Base-by-base conservation (phyloP, 37 sponge, comb jelly and placozoan genomes). In the Hexactinellida sp. region DNA sequence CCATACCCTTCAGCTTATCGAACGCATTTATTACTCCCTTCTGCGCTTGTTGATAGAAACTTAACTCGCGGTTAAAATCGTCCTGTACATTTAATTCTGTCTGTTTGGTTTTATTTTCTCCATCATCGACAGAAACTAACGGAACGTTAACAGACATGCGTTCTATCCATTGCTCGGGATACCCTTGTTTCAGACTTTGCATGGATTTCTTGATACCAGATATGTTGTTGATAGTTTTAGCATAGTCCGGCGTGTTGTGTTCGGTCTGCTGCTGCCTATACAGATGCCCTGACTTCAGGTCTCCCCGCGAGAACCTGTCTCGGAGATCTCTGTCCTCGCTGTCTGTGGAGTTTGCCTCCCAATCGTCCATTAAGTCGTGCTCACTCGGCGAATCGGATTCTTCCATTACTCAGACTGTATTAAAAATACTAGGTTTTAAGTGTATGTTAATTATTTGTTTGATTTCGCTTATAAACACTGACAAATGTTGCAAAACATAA, bases 1-100 rank as follows among this genome's bases (percentile, higher is more conserved):
- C 92, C 10, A 89, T 39, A 41, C 90, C 89, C 37, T 87, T 86
- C 39, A 96, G 85, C 55, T 92, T 90, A 39, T 41, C 55, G 76
- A 87, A 41, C 24, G 36, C 84, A 16, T 41, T 85, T 82, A 85
- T 36, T 19, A 85, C 85, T 36, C 82, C 87, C 21, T 36, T 36
- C 86, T 51, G 37, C 7, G 88, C 86, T 54, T 88, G 88, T 28
- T 90, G 38, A 54, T 87, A 87, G 84, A 63, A 63, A 28, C 76
- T 63, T 23, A 63, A 63, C 13, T 63, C 76, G 76, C 76, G 76
- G 34, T 63, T 63, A n/a, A 63, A 63, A 28, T 63, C 76, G 34
- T 63, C 76, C 3, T 63, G 76, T 63, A 63, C 34, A 63, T 63
- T 23, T 63, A 63, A 3, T 23, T 10, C 76, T n/a, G 28, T n/a